These are phyloP conservation scores for Euura saliciscinereae DNA, from an alignment of 1,140 invertebrate species.

Conservation along the genomic window DNA sequence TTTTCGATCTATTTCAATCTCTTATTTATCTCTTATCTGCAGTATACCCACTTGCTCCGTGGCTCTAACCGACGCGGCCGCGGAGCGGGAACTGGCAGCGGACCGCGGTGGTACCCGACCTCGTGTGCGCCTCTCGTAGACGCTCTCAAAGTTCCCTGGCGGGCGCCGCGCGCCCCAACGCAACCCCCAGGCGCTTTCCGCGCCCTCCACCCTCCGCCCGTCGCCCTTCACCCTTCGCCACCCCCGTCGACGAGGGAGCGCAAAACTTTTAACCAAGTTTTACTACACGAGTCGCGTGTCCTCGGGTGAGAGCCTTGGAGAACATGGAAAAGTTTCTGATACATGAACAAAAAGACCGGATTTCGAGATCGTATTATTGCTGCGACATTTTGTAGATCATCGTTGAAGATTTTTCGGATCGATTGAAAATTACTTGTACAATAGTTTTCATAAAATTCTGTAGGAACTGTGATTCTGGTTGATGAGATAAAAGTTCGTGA, in stretches of 20 bases:
- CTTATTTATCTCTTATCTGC: background rate
- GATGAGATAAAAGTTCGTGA: too few species aligned
- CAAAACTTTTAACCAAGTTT: constrained; percentile 46
- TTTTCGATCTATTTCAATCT: too few species aligned
- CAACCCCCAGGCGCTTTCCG: constrained; percentile 29
- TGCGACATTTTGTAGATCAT: too few species aligned
- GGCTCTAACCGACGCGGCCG: constrained; percentile 53
- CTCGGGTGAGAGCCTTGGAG: background rate
- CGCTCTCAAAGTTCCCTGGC: background rate
- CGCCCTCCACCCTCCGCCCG: constrained; percentile 29
- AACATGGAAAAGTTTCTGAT: background rate
- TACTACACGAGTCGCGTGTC: constrained; percentile 23
- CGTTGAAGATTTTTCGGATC: too few species aligned
- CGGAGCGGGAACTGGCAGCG: constrained; percentile 56
- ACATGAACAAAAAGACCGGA: too few species aligned
- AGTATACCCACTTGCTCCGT: background rate
- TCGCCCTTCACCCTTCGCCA: background rate
- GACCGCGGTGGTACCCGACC: constrained; percentile 42
- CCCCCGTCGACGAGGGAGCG: background rate
- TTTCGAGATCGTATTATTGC: too few species aligned
- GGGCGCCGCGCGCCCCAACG: background rate
- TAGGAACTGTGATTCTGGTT: too few species aligned
- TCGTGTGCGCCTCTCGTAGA: constrained; percentile 24
- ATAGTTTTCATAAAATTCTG: too few species aligned
- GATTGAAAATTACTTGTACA: too few species aligned